Evolutionary conservation across 2,113 vertebrate genomes (phyloP), one percentile per base, ranked within the genome.

Genomic region (Rhodinocichla rosea): DNA sequence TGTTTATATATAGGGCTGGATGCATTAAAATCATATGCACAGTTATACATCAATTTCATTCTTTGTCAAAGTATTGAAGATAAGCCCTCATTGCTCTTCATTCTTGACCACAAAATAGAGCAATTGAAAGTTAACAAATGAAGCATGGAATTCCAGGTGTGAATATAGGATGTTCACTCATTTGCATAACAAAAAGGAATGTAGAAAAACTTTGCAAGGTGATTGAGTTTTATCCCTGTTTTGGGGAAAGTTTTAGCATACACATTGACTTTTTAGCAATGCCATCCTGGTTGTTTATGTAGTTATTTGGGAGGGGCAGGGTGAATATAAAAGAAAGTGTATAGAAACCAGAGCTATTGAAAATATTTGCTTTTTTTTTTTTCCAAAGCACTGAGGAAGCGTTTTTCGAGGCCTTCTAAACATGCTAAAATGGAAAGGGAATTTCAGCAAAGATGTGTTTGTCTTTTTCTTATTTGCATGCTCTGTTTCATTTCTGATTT

Each of bases 1-100:
- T 98, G 96, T 97, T 95, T 98, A 91, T 96, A 94, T 96, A 94
- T 94, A 97, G 60, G 91, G 40, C 76, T 96, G 94, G 88, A 73
- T 97, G 76, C 88, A 87, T 94, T 65, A 69, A 97, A 97, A 88
- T 93, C 92, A 96, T 87, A 86, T 37, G 26, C 92, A 91, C 87
- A 49, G 91, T 95, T 94, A 87, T 89, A 33, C 30, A 96, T 92
- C 75, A 44, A 23, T 94, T 95, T 80, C 22, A 10, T 87, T 88
- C 44, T 50, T 83, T 92, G 89, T 79, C 28, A 2, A 87, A 84
- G 47, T 95, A 84, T 86, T 70, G 94, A 81, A 89, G 80, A 37
- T 17, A 73, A 85, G 64, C 33, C 62, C 69, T 68, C 10, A 11
- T 44, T 93, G 70, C 75, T 82, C 19, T 69, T 94, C 57, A 69